Conservation (phyloP, 2,797 vertebrate genomes). For the Paramormyrops hopkinsi region DNA sequence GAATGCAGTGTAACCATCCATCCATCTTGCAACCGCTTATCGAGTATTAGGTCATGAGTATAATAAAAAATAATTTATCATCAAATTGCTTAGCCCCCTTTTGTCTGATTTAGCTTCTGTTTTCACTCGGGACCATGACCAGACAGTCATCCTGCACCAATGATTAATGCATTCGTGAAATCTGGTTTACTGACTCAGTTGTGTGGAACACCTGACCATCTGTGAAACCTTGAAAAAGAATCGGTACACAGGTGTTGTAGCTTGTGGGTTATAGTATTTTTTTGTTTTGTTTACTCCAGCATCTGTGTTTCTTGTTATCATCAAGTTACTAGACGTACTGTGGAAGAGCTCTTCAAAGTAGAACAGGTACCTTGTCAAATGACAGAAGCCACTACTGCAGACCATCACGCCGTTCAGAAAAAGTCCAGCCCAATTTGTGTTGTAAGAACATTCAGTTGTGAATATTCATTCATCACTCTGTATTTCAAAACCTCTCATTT, state of each 20-base stretch:
- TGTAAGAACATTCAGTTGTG: neutral
- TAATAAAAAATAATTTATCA: neutral
- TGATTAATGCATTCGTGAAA: neutral
- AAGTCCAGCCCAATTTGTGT: neutral
- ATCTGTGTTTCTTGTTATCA: neutral
- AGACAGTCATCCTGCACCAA: neutral
- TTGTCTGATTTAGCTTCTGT: neutral
- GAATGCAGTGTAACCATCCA: neutral
- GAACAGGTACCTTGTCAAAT: neutral
- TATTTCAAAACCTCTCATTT: neutral
- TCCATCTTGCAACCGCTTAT: neutral
- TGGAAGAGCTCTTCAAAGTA: neutral
- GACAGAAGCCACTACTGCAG: neutral
- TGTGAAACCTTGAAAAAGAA: neutral
- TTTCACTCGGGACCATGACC: neutral
- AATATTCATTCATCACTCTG: neutral
- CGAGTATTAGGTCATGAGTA: neutral
- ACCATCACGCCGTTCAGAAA: neutral
- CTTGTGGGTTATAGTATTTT: neutral
- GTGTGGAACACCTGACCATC: neutral
- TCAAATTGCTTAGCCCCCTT: neutral
- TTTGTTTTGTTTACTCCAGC: neutral
- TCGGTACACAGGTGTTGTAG: neutral
- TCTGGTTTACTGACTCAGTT: neutral
- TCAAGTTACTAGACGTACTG: neutral